phyloP scores from a whole-genome alignment of 2,797 vertebrate species.

The Chrosomus eos region DNA sequence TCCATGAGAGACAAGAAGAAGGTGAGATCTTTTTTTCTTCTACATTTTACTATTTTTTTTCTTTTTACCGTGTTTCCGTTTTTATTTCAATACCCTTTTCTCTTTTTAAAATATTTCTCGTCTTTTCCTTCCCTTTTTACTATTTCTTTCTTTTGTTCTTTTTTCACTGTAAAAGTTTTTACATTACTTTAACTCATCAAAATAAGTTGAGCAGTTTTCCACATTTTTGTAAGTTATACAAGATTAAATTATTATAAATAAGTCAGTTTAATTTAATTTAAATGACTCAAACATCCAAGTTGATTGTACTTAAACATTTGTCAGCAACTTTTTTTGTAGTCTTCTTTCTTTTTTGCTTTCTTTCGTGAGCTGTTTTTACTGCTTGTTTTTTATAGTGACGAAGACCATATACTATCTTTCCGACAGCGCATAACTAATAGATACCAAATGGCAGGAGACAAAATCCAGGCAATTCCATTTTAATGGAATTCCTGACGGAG shows the following conservation, averaged over 20 bases:
- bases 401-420: slow-evolving; percentile 24
- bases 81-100: background rate
- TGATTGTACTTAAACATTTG: no score
- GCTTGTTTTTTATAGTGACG: background rate
- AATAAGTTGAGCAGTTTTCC: no score
- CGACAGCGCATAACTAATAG: slow-evolving; percentile 35
- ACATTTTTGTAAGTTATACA: no score
- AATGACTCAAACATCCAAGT: no score
- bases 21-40: slow-evolving; percentile 72
- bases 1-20: slow-evolving; percentile 99
- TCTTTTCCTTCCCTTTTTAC: no score
- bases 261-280: no score
- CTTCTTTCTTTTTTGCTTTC: no score
- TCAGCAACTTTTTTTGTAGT: no score
- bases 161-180: no score
- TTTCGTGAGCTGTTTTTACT: background rate
- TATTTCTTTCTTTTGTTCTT: no score
- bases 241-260: no score
- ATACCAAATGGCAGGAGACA: slow-evolving; percentile 42
- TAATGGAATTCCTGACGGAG: slow-evolving; percentile 44
- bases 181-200: no score
- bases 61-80: background rate
- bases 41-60: background rate
- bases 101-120: background rate
- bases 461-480: slow-evolving; percentile 44